Percentiles rank a stretch among this genome's conserved stretches.
Evolutionary conservation across 2,888 invertebrate species (phyloP).

Genomic region (Pandemis cinnamomeana): DNA sequence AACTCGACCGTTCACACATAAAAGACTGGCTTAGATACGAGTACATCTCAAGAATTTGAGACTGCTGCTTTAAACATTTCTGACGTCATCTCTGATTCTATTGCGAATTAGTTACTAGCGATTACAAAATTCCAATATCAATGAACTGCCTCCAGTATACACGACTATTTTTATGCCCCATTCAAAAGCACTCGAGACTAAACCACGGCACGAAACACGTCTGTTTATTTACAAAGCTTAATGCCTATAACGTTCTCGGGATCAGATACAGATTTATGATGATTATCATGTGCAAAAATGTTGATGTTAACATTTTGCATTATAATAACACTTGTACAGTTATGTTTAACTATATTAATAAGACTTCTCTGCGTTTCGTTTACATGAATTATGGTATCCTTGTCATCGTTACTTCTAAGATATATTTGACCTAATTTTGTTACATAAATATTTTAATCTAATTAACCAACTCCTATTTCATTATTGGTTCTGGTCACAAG

Average conservation of each 20-base stretch:
- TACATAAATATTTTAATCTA: not conserved
- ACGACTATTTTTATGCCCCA: conserved; percentile 55
- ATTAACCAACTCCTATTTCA: not conserved
- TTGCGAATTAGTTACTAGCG: conserved; percentile 7
- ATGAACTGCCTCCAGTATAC: conserved; percentile 30
- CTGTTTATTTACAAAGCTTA: conserved; percentile 47
- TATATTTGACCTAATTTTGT: not conserved
- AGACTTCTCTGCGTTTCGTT: not conserved
- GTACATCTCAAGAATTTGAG: not conserved
- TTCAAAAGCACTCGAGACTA: conserved; percentile 52
- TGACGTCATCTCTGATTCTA: conserved; percentile 2
- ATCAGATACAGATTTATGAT: conserved; percentile 29
- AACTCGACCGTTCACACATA: not conserved
- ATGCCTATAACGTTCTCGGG: conserved; percentile 20
- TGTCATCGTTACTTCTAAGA: not conserved
- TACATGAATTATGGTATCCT: not conserved
- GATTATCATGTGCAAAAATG: conserved; percentile 25
- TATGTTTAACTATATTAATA: not conserved
- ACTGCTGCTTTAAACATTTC: not conserved
- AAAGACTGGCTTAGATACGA: not conserved
- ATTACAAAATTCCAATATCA: conserved; percentile 31
- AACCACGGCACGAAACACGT: conserved; percentile 44
- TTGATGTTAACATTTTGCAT: conserved; percentile 10
- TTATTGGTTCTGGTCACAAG: not conserved
- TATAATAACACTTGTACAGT: conserved; percentile 1